Evolutionary conservation across 2,113 vertebrate species (phyloP).

Genomic region (Litocranius walleri): DNA sequence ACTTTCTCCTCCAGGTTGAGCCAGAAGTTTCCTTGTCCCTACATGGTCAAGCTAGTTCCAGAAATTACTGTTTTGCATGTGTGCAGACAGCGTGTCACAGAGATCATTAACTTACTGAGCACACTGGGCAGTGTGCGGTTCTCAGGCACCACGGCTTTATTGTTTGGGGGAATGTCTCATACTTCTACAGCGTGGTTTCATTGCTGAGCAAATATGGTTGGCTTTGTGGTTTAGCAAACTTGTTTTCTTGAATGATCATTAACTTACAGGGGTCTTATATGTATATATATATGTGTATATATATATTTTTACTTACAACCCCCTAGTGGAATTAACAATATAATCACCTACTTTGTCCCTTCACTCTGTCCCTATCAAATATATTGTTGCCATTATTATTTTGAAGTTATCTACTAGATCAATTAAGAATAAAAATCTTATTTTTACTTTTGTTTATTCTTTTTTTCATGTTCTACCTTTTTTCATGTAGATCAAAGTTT

Average conservation of each 20-base stretch:
- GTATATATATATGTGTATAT: not conserved
- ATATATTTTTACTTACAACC: not conserved
- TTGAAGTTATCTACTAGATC: not conserved
- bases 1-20: not conserved
- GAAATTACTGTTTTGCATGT: not conserved
- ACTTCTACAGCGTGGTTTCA: not conserved
- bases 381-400: not conserved
- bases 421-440: not conserved
- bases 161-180: not conserved
- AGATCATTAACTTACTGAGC: not conserved
- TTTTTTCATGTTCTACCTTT: not conserved
- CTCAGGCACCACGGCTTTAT: not conserved
- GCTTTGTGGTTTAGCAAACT: not conserved
- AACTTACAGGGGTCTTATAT: not conserved
- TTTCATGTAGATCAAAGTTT: not conserved
- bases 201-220: not conserved
- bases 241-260: not conserved
- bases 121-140: rapidly evolving
- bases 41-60: not conserved
- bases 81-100: not conserved
- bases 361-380: not conserved
- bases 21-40: not conserved
- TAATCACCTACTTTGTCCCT: not conserved
- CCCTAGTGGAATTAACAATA: not conserved
- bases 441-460: not conserved